These are phyloP conservation scores for Dicranocentrus wangi DNA, from an alignment of 2,888 invertebrate species.

Conservation along the genomic window DNA sequence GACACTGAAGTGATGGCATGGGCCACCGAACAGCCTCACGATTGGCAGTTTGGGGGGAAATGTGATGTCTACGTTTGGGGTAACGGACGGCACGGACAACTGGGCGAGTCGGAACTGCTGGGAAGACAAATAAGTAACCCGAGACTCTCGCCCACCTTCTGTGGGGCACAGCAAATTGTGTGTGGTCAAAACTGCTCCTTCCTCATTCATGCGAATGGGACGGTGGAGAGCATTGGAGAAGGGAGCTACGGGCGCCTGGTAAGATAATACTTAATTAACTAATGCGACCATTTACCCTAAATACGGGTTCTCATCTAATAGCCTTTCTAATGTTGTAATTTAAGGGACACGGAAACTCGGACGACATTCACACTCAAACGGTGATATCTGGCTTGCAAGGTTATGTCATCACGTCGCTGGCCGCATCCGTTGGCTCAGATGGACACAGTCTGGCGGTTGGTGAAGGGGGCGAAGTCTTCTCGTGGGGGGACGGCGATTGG, in stretches of 20 bases:
- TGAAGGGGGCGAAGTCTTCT: slow-evolving; percentile 81
- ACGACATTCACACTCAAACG: slow-evolving; percentile 75
- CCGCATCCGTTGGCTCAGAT: slow-evolving; percentile 81
- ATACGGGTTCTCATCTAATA: no score
- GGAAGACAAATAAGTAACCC: slow-evolving; percentile 76
- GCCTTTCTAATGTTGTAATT: no score
- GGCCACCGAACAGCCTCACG: slow-evolving; percentile 79
- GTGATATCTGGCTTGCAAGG: slow-evolving; percentile 74
- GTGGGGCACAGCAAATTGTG: slow-evolving; percentile 78
- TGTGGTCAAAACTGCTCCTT: slow-evolving; percentile 82
- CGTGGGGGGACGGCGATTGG: no score
- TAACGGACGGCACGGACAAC: slow-evolving; percentile 80
- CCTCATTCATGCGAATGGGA: slow-evolving; percentile 79
- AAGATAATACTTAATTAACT: no score
- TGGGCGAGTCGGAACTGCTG: slow-evolving; percentile 76
- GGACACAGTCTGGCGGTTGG: slow-evolving; percentile 81
- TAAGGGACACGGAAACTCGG: slow-evolving; percentile 81
- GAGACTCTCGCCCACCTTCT: slow-evolving; percentile 76
- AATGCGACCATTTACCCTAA: no score
- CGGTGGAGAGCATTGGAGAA: slow-evolving; percentile 80
- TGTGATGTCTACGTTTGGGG: slow-evolving; percentile 80
- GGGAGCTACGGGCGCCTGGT: slow-evolving; percentile 72
- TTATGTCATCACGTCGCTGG: slow-evolving; percentile 80
- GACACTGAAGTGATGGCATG: slow-evolving; percentile 80
- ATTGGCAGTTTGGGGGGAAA: slow-evolving; percentile 81